Conservation (phyloP, 37 sponge, comb jelly and placozoan species). For the Halichondria panicea region DNA sequence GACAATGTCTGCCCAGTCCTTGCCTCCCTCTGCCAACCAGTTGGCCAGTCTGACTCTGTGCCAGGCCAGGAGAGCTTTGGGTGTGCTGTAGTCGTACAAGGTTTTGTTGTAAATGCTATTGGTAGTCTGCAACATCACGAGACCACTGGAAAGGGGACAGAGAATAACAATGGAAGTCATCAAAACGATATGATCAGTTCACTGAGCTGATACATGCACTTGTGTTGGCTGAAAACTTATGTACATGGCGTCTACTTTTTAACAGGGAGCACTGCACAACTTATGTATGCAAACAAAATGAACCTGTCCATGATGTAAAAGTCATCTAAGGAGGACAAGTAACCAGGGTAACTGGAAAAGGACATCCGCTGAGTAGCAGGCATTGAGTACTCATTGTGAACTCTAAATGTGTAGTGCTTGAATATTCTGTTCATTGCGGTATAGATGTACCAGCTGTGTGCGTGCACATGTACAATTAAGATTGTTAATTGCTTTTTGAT, state of each 20-base stretch:
- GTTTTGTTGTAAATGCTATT: slow-evolving; percentile 38
- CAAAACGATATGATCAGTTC: no score
- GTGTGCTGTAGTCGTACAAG: slow-evolving; percentile 33
- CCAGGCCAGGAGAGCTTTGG: slow-evolving; percentile 66
- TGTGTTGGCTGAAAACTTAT: no score
- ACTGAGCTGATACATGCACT: no score
- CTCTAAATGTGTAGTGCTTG: slow-evolving; percentile 64
- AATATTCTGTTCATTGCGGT: slow-evolving; percentile 57
- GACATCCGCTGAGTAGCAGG: slow-evolving; percentile 48
- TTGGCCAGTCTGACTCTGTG: slow-evolving; percentile 70
- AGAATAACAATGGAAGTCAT: no score
- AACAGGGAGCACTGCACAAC: slow-evolving; percentile 3
- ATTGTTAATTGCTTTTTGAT: not conserved
- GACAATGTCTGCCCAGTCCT: slow-evolving; percentile 49
- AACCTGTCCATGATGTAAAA: slow-evolving; percentile 76
- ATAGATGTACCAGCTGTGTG: slow-evolving; percentile 45
- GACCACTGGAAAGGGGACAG: slow-evolving; percentile 19
- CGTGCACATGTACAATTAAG: not conserved
- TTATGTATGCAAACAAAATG: not conserved
- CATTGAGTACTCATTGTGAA: not conserved
- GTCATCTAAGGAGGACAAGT: slow-evolving; percentile 62
- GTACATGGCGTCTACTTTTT: no score
- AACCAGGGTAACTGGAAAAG: slow-evolving; percentile 73
- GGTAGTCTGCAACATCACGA: slow-evolving; percentile 74
- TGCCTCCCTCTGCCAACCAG: slow-evolving; percentile 50